Evolutionary conservation across 1,140 invertebrate genomes (phyloP).

Genomic region (Drosophila seguyi): DNA sequence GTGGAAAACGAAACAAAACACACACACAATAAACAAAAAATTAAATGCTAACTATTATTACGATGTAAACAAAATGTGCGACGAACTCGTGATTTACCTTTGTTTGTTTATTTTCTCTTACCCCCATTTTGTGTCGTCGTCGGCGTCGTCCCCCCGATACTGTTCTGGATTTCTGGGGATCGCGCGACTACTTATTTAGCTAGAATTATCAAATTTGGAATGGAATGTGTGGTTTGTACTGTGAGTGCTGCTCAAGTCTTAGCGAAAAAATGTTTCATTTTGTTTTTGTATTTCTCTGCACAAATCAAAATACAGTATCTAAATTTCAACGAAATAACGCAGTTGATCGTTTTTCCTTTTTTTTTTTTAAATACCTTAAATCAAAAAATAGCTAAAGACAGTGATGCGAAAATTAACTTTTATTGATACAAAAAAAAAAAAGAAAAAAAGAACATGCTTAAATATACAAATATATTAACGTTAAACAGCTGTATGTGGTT

Average conservation of each 20-base stretch:
- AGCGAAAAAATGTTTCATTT: neutral
- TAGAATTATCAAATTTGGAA: conserved; percentile 21
- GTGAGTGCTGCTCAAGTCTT: neutral
- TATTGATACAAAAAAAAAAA: conserved; percentile 44
- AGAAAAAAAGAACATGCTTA: conserved; percentile 32
- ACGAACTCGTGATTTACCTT: conserved; percentile 46
- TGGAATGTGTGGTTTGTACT: conserved; percentile 4
- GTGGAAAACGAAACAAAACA: conserved; percentile 35
- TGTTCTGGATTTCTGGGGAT: conserved; percentile 17
- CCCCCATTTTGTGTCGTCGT: conserved; percentile 1
- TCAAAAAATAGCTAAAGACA: conserved; percentile 31
- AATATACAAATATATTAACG: conserved; percentile 38
- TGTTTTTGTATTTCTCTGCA: neutral
- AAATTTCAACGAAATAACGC: neutral
- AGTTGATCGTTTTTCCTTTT: neutral
- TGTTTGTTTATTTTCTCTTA: conserved; percentile 14
- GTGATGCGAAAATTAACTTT: conserved; percentile 41
- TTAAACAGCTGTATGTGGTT: conserved; percentile 27
- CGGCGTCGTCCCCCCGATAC: conserved; percentile 3
- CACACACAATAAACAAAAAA: conserved; percentile 52
- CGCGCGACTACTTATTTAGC: conserved; percentile 9
- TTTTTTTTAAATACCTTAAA: too few species aligned
- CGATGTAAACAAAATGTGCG: conserved; percentile 48
- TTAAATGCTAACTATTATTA: conserved; percentile 58
- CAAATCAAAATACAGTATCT: neutral